A percentile compares a stretch with the other conserved stretches of the same genome.
Evolutionary conservation across 1,140 invertebrate genomes (phyloP).

Genomic region (Drosophila aff.): DNA sequence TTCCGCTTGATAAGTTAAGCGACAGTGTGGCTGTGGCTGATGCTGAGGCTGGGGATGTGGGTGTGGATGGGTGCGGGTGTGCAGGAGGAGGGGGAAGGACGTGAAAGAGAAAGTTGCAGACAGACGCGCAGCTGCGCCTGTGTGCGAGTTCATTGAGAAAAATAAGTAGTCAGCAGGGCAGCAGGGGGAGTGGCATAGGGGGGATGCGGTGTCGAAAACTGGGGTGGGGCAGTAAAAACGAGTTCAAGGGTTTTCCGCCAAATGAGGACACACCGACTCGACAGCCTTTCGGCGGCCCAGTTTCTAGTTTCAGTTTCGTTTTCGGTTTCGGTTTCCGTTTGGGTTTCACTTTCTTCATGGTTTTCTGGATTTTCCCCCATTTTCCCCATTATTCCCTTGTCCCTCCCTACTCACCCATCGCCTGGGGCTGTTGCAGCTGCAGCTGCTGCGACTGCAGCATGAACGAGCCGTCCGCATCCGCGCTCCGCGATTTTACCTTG

Average conservation of each 20-base stretch:
- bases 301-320: constrained; percentile 28
- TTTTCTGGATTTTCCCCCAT: neutral
- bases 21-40: constrained; percentile 43
- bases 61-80: constrained; percentile 8
- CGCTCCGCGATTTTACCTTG: constrained; percentile 73
- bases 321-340: constrained; percentile 28
- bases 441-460: constrained; percentile 50
- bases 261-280: constrained; percentile 61
- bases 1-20: constrained; percentile 65
- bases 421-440: constrained; percentile 69
- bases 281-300: constrained; percentile 44
- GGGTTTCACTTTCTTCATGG: constrained; percentile 31
- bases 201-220: constrained; percentile 3
- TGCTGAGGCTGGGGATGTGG: neutral
- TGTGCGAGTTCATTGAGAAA: constrained; percentile 83
- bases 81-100: neutral
- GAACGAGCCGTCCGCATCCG: constrained; percentile 60
- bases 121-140: constrained; percentile 53
- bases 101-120: constrained; percentile 22
- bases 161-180: constrained; percentile 57
- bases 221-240: constrained; percentile 63
- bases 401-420: constrained; percentile 66
- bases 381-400: neutral
- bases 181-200: constrained; percentile 3
- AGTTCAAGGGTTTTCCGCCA: constrained; percentile 76